phyloP scores from a whole-genome alignment of 2,888 invertebrate genomes.

The Palloptera scutellata region DNA sequence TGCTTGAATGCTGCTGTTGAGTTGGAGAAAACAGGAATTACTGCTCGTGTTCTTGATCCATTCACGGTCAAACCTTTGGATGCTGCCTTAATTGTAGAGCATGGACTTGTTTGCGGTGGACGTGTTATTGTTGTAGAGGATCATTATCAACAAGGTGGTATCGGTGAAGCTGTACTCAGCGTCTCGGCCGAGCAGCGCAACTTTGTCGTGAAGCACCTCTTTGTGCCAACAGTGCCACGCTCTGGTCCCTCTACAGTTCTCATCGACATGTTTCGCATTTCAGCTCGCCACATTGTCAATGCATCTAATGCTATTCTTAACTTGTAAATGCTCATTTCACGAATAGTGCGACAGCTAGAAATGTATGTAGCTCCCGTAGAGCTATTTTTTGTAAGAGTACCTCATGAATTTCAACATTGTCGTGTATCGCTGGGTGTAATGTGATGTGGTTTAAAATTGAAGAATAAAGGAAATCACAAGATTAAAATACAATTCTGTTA shows the following conservation, averaged over 20 bases:
- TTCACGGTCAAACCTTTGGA: conserved; percentile 98
- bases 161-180: conserved; percentile 93
- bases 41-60: conserved; percentile 88
- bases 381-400: no score
- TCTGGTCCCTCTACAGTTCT: conserved; percentile 90
- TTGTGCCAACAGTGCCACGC: conserved; percentile 84
- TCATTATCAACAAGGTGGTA: conserved; percentile 91
- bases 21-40: conserved; percentile 75
- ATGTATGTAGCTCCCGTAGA: no score
- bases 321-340: conserved; percentile 59
- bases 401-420: no score
- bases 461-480: no score
- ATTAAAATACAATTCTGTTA: no score
- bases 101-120: conserved; percentile 83
- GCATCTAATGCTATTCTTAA: conserved; percentile 75
- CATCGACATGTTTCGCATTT: conserved; percentile 89
- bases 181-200: conserved; percentile 78
- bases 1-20: conserved; percentile 83
- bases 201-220: conserved; percentile 79
- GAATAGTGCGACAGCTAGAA: no score
- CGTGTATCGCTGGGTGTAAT: no score
- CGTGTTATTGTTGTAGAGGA: conserved; percentile 93
- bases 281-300: conserved; percentile 77
- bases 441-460: no score
- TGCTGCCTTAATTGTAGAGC: conserved; percentile 74